These are phyloP conservation scores for Pterois miles DNA, from an alignment of 2,797 vertebrate genomes.

Conservation along the genomic window DNA sequence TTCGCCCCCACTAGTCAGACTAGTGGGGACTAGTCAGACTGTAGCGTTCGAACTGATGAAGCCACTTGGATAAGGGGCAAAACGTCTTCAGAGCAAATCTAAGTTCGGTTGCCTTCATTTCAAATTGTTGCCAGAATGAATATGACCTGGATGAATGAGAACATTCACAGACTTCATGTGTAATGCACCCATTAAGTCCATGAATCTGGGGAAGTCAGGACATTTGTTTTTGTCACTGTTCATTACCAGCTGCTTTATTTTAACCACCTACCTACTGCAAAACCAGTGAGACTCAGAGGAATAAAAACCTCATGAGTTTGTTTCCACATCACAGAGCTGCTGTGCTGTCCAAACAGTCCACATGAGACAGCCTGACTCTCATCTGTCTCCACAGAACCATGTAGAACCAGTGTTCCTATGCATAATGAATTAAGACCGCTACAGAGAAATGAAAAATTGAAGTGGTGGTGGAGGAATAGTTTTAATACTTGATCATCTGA, in stretches of 20 bases:
- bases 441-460: constrained; percentile 18
- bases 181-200: background rate
- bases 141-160: too few species aligned
- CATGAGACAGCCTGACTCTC: background rate
- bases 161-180: background rate
- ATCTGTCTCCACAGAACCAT: background rate
- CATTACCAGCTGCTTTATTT: background rate
- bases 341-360: background rate
- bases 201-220: background rate
- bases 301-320: constrained; percentile 5
- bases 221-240: background rate
- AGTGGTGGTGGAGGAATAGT: background rate
- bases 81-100: too few species aligned
- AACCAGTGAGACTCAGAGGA: background rate
- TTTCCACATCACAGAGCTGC: constrained; percentile 19
- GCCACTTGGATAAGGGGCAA: too few species aligned
- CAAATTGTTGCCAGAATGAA: too few species aligned
- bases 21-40: too few species aligned
- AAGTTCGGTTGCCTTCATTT: too few species aligned
- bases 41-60: too few species aligned
- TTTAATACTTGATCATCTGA: constrained; percentile 6
- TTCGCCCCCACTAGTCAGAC: too few species aligned
- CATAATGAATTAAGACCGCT: constrained; percentile 38
- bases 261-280: too few species aligned
- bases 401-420: constrained; percentile 14